Base-by-base conservation (phyloP, 1,140 invertebrate species). In the Chelonus insularis region DNA sequence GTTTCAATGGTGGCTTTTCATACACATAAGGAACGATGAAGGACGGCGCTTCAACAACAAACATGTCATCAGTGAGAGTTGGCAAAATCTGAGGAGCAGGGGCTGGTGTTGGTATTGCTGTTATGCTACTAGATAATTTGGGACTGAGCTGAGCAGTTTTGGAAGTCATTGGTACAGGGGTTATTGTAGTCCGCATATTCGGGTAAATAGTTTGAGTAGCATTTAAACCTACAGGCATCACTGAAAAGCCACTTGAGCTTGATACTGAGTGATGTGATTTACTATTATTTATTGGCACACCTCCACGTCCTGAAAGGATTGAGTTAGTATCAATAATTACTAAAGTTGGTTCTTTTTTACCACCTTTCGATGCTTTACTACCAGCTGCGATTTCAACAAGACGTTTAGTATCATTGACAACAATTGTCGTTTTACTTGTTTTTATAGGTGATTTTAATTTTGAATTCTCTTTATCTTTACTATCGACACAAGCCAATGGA, bases 1-100 rank as follows among this genome's bases (percentile, higher is more conserved):
- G 87, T 70, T 90, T 89, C 5, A 91, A 76, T 0, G 92, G 90
- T 3, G 91, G 91, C 76, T 94, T 93, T 78, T 94, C 91, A 76
- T 93, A 94, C n/a, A 95, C 91, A 77, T 94, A 95, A 37, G 93
- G 93, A 65, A 95, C 91, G 72, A 95, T 93, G 72, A 95, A 94
- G 9, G 92, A 94, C 2, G 93, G 93, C 18, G 92, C 92, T 79
- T 95, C 92, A 6, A 95, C 89, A 1, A 94, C 91, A 78, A 90
- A 94, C 89, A 94, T 94, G 68, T 94, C 91, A 74, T 95, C 92
- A 4, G 91, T 93, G 3, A 94, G 80, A 3, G 90, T 88, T 0
- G 91, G 90, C 62, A 92, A 75, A 52, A 92, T 86, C 45, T 84
- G 84, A 23, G 85, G 75, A 29, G 39, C 14, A 6, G 59, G 25